A percentile compares a stretch with the other conserved stretches of the same genome.
Conservation (phyloP, 2,113 vertebrate genomes). For the Delphinapterus leucas region DNA sequence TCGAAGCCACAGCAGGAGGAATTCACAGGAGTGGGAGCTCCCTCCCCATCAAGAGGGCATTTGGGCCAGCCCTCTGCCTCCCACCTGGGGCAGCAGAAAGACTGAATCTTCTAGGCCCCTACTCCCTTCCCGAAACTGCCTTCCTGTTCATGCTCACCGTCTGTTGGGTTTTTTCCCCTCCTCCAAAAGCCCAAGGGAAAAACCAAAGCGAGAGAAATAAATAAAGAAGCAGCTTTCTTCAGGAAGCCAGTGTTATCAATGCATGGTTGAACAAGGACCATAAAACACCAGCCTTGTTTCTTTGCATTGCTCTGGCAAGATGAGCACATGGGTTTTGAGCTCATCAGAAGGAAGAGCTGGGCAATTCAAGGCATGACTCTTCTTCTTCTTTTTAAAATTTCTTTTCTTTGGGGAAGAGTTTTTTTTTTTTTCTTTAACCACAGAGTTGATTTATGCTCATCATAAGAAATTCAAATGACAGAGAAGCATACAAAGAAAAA, state of each 20-base stretch:
- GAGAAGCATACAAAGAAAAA: slow-evolving; percentile 7
- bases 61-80: not conserved
- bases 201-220: not conserved
- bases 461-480: slow-evolving; percentile 23
- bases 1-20: not conserved
- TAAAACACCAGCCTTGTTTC: not conserved
- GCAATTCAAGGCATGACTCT: not conserved
- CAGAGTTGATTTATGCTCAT: slow-evolving; percentile 18
- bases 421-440: not conserved
- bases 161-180: not conserved
- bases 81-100: not conserved
- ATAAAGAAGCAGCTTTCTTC: not conserved
- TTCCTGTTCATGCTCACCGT: not conserved
- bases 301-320: not conserved
- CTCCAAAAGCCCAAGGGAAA: slow-evolving; percentile 11
- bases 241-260: not conserved
- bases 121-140: not conserved
- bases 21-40: not conserved
- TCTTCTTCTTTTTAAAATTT: not conserved
- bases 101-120: not conserved
- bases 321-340: not conserved
- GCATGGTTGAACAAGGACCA: not conserved
- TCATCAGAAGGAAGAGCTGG: not conserved
- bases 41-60: not conserved
- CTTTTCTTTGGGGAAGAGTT: not conserved